Conservation (phyloP, 2,113 vertebrate genomes). For the Stigmatopora argus region DNA sequence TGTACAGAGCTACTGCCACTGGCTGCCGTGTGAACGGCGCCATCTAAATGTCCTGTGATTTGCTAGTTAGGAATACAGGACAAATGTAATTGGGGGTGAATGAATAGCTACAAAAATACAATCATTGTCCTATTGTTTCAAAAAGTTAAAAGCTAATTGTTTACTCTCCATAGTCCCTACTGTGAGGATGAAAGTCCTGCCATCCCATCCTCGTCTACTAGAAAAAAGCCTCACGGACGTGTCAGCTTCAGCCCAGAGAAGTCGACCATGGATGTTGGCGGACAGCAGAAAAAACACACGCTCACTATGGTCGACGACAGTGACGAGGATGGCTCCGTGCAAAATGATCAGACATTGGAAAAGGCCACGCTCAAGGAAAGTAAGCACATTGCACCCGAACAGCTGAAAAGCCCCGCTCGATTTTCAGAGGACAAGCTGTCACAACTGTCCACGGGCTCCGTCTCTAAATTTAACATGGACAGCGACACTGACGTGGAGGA, state of each 20-base stretch:
- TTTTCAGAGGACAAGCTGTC: slow-evolving; percentile 1
- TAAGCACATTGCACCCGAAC: slow-evolving; percentile 3
- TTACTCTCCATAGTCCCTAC: slow-evolving; percentile 21
- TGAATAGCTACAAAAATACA: not conserved
- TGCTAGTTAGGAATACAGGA: not conserved
- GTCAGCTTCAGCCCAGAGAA: slow-evolving; percentile 38
- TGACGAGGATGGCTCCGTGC: slow-evolving; percentile 23
- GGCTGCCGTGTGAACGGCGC: no score
- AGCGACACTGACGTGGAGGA: slow-evolving; percentile 64
- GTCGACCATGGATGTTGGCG: slow-evolving; percentile 21
- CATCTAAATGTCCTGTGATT: no score
- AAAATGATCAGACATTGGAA: slow-evolving; percentile 11
- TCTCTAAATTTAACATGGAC: slow-evolving; percentile 49
- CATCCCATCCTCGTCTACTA: slow-evolving; percentile 45
- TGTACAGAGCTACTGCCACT: no score
- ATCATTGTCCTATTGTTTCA: not conserved
- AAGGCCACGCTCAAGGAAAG: slow-evolving; percentile 11
- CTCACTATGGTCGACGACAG: slow-evolving; percentile 22
- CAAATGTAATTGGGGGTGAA: not conserved
- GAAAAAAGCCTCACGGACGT: slow-evolving; percentile 32
- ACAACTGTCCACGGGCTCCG: slow-evolving; percentile 6
- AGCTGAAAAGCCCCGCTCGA: slow-evolving; percentile 13
- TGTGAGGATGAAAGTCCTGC: slow-evolving; percentile 69
- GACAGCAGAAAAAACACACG: slow-evolving; percentile 36
- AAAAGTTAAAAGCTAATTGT: not conserved